Evolutionary conservation across 1,140 invertebrate species (phyloP).

Genomic region (Galleria mellonella): DNA sequence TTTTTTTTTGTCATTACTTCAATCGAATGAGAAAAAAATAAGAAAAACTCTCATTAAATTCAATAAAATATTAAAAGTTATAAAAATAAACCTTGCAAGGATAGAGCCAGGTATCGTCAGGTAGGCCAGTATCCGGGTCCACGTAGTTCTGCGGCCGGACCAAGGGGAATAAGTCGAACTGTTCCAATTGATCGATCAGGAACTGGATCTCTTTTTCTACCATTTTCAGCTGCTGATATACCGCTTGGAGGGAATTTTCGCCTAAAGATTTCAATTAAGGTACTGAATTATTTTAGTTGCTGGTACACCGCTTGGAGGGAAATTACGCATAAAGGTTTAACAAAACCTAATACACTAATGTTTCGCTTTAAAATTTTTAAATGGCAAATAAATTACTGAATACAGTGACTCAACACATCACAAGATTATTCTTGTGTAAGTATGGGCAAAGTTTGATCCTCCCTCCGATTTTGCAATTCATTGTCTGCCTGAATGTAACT

Average conservation of each 20-base stretch:
- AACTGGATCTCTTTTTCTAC: conserved; percentile 82
- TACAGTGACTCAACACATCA: too few species aligned
- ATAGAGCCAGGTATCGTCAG: conserved; percentile 45
- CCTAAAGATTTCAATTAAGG: conserved; percentile 21
- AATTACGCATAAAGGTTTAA: too few species aligned
- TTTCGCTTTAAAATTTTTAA: too few species aligned
- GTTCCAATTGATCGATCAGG: conserved; percentile 75
- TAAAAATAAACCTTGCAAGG: conserved; percentile 57
- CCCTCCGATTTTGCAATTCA: too few species aligned
- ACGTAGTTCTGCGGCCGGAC: conserved; percentile 44
- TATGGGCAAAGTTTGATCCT: too few species aligned
- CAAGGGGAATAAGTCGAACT: conserved; percentile 76
- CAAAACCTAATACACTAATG: too few species aligned
- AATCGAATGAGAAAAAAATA: too few species aligned
- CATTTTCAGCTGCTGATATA: conserved; percentile 81
- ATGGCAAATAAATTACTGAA: too few species aligned
- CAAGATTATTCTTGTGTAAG: too few species aligned
- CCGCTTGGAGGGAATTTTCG: conserved; percentile 53
- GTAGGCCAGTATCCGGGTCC: conserved; percentile 32
- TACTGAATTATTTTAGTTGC: neutral
- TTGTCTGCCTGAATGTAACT: too few species aligned
- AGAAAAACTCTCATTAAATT: neutral
- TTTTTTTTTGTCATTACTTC: too few species aligned
- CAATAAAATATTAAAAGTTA: neutral
- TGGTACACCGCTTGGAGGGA: too few species aligned